A percentile compares a stretch with the other conserved stretches of the same genome.
Conservation (phyloP, 2,113 vertebrate species). For the Balaenoptera acutorostrata region DNA sequence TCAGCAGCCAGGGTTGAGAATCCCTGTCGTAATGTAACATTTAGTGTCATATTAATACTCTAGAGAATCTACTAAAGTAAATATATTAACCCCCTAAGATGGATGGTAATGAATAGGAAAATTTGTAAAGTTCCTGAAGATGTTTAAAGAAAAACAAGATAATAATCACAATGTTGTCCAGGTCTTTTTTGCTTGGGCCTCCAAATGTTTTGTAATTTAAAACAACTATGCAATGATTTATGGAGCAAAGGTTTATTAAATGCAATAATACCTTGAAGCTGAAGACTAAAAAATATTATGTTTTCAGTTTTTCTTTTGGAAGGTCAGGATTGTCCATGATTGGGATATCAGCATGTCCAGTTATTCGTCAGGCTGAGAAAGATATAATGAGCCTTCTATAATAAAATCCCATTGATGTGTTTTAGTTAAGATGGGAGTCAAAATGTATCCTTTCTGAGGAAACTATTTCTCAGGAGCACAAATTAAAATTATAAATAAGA, state of each 20-base stretch:
- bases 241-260: constrained; percentile 24
- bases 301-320: background rate
- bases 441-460: constrained; percentile 16
- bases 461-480: constrained; percentile 38
- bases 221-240: background rate
- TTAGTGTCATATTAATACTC: constrained; percentile 20
- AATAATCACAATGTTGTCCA: background rate
- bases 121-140: constrained; percentile 8
- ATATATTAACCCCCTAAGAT: constrained; percentile 14
- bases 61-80: background rate
- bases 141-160: constrained; percentile 29
- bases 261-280: background rate
- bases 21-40: constrained; percentile 9
- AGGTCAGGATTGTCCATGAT: background rate
- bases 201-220: background rate
- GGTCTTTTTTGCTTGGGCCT: background rate
- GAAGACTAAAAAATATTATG: background rate
- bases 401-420: background rate
- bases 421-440: background rate
- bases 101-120: background rate
- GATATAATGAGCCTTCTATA: background rate
- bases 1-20: background rate
- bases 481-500: constrained; percentile 55
- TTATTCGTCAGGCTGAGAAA: background rate
- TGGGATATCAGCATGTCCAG: background rate